Conservation (phyloP, 2,888 invertebrate genomes). For the Nomada fucata region DNA sequence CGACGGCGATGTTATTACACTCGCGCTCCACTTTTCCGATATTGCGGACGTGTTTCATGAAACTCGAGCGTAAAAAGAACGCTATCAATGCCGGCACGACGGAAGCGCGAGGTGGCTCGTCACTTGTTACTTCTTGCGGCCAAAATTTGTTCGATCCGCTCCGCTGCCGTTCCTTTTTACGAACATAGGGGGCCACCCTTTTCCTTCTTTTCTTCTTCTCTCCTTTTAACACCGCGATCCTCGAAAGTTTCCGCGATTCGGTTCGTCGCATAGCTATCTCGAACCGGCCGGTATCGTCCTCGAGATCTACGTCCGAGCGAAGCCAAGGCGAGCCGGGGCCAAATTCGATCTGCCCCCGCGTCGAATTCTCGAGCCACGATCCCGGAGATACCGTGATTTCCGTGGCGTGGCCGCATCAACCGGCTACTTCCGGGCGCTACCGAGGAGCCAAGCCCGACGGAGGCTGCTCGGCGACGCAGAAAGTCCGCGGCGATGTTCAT, state of each 20-base stretch:
- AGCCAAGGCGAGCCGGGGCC: conserved; percentile 4
- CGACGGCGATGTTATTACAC: conserved; percentile 45
- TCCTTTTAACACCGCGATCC: neutral
- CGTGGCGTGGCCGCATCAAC: conserved; percentile 49
- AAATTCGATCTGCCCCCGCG: conserved; percentile 33
- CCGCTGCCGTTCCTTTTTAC: too few species aligned
- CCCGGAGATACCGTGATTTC: conserved; percentile 59
- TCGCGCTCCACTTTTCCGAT: conserved; percentile 41
- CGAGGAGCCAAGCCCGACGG: conserved; percentile 30
- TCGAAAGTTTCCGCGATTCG: neutral
- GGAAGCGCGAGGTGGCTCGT: conserved; percentile 13
- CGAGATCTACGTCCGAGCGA: neutral
- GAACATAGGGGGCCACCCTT: neutral
- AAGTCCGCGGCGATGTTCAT: conserved; percentile 51
- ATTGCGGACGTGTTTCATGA: conserved; percentile 47
- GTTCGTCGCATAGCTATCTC: conserved; percentile 8
- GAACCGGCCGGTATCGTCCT: neutral
- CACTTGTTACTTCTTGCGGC: neutral
- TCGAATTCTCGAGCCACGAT: conserved; percentile 34
- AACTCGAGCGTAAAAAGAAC: neutral
- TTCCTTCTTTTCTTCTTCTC: neutral
- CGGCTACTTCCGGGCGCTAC: conserved; percentile 42
- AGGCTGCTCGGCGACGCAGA: conserved; percentile 37
- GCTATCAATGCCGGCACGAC: conserved; percentile 26
- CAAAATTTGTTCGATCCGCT: conserved; percentile 31